phyloP scores from a whole-genome alignment of 2,113 vertebrate genomes.

The Erinaceus europaeus region DNA sequence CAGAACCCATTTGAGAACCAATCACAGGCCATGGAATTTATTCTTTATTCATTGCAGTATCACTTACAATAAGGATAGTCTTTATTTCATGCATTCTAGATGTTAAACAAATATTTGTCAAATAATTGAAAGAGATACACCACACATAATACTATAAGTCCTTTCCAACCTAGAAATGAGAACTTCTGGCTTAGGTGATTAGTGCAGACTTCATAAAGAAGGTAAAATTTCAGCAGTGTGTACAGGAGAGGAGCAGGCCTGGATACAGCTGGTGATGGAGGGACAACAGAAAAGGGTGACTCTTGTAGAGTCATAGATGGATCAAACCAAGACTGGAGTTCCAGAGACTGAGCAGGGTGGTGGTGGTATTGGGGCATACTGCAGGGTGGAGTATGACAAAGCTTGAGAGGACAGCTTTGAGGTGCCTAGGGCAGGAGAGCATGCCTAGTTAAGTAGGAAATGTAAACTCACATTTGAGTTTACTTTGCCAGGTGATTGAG shows the following conservation, averaged over 20 bases:
- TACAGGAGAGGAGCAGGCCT: background rate
- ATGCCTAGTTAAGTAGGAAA: background rate
- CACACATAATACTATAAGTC: background rate
- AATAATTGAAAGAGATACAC: background rate
- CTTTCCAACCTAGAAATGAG: background rate
- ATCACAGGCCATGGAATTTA: background rate
- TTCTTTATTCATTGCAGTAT: background rate
- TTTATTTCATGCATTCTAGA: background rate
- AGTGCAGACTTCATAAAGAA: background rate
- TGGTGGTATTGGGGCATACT: too few species aligned
- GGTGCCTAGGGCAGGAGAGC: background rate
- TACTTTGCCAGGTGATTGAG: background rate
- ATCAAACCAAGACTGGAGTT: background rate
- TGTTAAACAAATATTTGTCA: constrained; percentile 4
- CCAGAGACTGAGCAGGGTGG: background rate
- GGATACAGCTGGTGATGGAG: fast-evolving
- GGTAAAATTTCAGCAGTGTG: background rate
- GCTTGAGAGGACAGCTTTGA: background rate
- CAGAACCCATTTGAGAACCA: background rate
- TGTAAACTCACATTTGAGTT: background rate
- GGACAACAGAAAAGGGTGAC: too few species aligned
- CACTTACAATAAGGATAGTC: background rate
- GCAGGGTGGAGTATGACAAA: too few species aligned
- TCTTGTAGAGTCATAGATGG: background rate
- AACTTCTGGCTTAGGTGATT: background rate